Conservation (phyloP, 2,113 vertebrate genomes). For the Nothocercus nigrocapillus region DNA sequence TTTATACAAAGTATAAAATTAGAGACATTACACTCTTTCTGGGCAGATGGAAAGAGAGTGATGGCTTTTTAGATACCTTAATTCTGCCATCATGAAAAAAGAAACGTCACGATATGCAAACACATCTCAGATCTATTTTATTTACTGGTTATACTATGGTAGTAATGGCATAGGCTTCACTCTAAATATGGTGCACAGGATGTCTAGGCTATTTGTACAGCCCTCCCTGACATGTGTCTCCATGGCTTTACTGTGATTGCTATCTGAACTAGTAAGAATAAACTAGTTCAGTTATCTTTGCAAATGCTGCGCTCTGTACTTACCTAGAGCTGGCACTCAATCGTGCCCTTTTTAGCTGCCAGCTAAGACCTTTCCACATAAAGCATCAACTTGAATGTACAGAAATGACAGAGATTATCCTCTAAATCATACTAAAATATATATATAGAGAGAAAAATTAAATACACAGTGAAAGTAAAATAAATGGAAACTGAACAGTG, state of each 20-base stretch:
- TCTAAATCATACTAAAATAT: background rate
- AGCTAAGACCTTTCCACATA: background rate
- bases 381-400: background rate
- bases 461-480: background rate
- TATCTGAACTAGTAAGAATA: background rate
- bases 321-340: background rate
- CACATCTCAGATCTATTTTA: background rate
- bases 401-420: background rate
- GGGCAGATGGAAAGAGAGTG: background rate
- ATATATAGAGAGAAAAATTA: background rate
- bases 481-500: background rate
- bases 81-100: background rate
- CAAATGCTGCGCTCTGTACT: background rate
- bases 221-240: background rate
- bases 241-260: background rate
- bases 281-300: background rate
- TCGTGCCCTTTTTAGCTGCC: background rate
- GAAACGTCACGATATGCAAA: background rate
- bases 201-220: background rate
- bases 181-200: background rate
- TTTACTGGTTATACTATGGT: background rate
- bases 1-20: background rate
- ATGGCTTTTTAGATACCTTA: background rate
- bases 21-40: background rate
- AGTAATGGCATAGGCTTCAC: background rate